Evolutionary conservation across 1,140 invertebrate genomes (phyloP), one percentile per base, ranked within the genome.

Genomic region (Hycleus phaleratus): DNA sequence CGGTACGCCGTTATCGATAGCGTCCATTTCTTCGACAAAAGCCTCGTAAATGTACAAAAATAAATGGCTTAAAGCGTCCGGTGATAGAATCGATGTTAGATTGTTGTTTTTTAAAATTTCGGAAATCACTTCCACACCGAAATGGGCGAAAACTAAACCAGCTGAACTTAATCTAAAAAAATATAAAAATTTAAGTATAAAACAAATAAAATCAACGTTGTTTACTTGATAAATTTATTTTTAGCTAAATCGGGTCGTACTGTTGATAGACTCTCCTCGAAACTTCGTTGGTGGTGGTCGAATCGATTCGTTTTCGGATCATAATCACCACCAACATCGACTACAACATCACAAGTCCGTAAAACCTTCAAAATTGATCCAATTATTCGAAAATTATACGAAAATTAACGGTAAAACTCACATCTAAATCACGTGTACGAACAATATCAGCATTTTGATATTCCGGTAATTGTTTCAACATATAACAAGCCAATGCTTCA

Each of bases 11-110:
- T 99, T 99, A 74, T 99, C 97, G 56, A 97, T 90, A 4, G 86
- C 95, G 79, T 99, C 97, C 56, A 99, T 81, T 81, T 97, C 95
- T 78, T 92, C 83, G 12, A 99, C 84, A 57, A 99, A 91, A 49
- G 82, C 81, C 57, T 93, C 84, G 76, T 99, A 99, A 0, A 98
- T 78, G 72, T 88, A 86, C 79, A 71, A 84, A 97, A n/a, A 96
- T 74, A 6, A 75, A 65, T 52, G 82, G 74, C 3, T 86, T 62
- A 46, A 81, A 75, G 1, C 82, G 69, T 59, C 74, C 66, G 1
- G 70, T 74, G 32, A 53, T 53, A 12, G 51, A 45, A 46, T 45
- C 7, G 83, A 56, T 18, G 67, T 11, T 26, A 69, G 60, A 46
- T 77, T 73, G 40, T 77, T 64, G 26, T 77, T 69, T 60, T 75